Evolutionary conservation across 2,113 vertebrate genomes (phyloP), one percentile per base, ranked within the genome.

Genomic region (Pangasianodon gigas): DNA sequence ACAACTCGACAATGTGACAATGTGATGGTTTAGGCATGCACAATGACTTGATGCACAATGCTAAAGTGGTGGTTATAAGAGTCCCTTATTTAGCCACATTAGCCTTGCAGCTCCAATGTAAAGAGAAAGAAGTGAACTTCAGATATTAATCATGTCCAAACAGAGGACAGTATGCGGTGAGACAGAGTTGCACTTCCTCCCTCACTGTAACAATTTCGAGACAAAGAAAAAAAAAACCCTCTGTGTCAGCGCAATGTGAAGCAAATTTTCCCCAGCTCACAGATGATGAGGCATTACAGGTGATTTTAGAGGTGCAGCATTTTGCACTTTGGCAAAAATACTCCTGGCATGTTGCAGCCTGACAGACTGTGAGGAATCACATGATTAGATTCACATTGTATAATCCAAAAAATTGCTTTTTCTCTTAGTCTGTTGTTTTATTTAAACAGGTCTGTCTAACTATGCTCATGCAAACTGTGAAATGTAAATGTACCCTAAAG

Each of bases 201-300:
- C 24, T 4, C 2, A n/a, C 26, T 46, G 83, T 62, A 62, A 85
- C 58, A 65, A 29, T 85, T 62, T 48, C 26, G 2, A 85, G 84
- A 85, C 84, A 18, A 62, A 29, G n/a, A 26, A 41, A 44, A 84
- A 83, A 83, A 60, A 82, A 29, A 2, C 24, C 24, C 48, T 52
- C 29, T 10, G n/a, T 37, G 51, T 56, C 80, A 82, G 51, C 80
- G 16, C 14, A 37, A 37, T 32, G 52, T 10, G 48, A 56, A 32
- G 80, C 52, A 37, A 32, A 82, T 82, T 32, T 37, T 56, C n/a
- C 51, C 24, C 26, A 26, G 51, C 16, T 82, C 19, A 19, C 29
- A 56, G n/a, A 82, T 56, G 80, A 82, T 56, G n/a, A 56, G 80
- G 80, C 80, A 82, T 82, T 82, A 82, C 52, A 82, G 80, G 29